phyloP scores from a whole-genome alignment of 1,140 invertebrate species.

The Drosophila ambigua region DNA sequence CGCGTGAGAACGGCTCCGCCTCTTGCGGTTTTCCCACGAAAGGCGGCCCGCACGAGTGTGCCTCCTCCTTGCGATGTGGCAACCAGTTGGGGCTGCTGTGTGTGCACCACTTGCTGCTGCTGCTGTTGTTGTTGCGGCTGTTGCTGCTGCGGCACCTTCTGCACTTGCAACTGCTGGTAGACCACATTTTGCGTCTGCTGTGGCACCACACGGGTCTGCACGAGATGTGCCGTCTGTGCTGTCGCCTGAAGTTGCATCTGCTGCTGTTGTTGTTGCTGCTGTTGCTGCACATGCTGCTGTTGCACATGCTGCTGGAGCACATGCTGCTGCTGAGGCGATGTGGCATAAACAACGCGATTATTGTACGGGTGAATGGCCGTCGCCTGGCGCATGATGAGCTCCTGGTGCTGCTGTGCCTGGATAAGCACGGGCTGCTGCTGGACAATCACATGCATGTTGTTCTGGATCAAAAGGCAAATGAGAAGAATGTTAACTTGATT shows the following conservation, averaged over 20 bases:
- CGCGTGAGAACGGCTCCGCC: slow-evolving; percentile 55
- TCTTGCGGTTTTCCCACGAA: slow-evolving; percentile 50
- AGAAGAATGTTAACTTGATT: neutral
- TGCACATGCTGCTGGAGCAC: slow-evolving; percentile 72
- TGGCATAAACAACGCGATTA: slow-evolving; percentile 68
- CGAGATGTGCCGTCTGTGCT: slow-evolving; percentile 64
- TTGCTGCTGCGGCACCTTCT: slow-evolving; percentile 47
- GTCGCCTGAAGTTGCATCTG: slow-evolving; percentile 68
- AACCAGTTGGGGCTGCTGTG: slow-evolving; percentile 53
- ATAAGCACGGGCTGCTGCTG: slow-evolving; percentile 76
- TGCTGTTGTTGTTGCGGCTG: slow-evolving; percentile 44
- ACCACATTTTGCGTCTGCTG: slow-evolving; percentile 67
- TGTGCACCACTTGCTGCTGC: slow-evolving; percentile 42
- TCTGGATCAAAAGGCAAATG: slow-evolving; percentile 46
- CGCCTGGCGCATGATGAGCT: slow-evolving; percentile 76
- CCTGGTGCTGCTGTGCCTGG: slow-evolving; percentile 73
- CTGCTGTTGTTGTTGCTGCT: slow-evolving; percentile 70
- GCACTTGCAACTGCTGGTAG: slow-evolving; percentile 68
- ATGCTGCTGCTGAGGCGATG: slow-evolving; percentile 72
- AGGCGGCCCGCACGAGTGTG: slow-evolving; percentile 47
- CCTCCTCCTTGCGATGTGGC: slow-evolving; percentile 32
- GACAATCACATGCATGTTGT: slow-evolving; percentile 77
- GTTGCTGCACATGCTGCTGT: slow-evolving; percentile 60
- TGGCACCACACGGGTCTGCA: slow-evolving; percentile 67
- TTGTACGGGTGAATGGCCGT: slow-evolving; percentile 71